These are phyloP conservation scores for Theristicus caerulescens DNA, from an alignment of 2,113 vertebrate genomes.

Conservation along the genomic window DNA sequence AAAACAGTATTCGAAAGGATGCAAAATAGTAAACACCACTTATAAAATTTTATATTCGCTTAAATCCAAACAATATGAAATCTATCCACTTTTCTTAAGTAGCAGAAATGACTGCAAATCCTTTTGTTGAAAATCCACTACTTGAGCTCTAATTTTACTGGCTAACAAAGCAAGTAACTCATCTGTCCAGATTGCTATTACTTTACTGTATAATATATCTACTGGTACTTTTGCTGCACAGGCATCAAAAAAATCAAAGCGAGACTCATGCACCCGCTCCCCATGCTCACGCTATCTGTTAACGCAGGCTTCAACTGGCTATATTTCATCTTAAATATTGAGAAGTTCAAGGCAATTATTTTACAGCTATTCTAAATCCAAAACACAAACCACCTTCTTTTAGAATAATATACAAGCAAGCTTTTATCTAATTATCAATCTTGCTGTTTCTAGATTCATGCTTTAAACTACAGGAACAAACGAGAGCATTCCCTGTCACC, in stretches of 20 bases:
- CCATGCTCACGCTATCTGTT: not conserved
- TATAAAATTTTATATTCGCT: not conserved
- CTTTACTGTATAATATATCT: not conserved
- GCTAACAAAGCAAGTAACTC: slow-evolving; percentile 11
- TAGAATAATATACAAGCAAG: slow-evolving; percentile 1
- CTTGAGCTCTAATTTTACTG: not conserved
- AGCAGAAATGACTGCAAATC: not conserved
- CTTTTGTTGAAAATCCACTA: not conserved
- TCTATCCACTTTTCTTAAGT: not conserved
- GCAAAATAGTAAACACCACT: not conserved
- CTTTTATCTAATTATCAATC: not conserved
- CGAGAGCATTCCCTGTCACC: not conserved
- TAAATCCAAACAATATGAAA: not conserved
- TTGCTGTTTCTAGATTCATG: not conserved
- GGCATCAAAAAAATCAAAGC: not conserved
- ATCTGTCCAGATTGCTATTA: not conserved
- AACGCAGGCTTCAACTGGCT: not conserved
- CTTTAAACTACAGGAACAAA: not conserved
- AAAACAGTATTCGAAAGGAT: not conserved
- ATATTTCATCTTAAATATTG: not conserved
- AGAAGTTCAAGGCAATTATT: slow-evolving; percentile 46
- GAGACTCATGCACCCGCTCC: not conserved
- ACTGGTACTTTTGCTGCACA: not conserved
- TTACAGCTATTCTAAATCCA: slow-evolving; percentile 39
- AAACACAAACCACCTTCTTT: slow-evolving; percentile 13